Evolutionary conservation across 2,113 vertebrate species (phyloP), one percentile per base, ranked within the genome.

Genomic region (Athene noctua): DNA sequence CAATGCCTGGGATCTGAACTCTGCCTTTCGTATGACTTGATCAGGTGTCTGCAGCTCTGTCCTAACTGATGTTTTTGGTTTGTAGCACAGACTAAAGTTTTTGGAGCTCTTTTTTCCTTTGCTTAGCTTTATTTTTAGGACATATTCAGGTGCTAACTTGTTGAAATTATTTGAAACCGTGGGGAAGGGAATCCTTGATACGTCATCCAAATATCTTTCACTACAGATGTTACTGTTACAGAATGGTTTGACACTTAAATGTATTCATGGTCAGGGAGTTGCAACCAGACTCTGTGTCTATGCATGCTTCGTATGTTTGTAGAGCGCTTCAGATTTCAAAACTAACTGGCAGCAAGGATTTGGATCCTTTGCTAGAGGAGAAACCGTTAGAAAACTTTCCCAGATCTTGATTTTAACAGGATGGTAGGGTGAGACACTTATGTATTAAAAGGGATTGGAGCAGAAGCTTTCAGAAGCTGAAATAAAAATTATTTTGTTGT

Each of bases 21-120:
- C 30, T 90, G 15, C 38, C 9, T 88, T 95, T 91, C 73, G 86
- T 72, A 95, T 83, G 62, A 62, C 90, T 96, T 83, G 67, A 83
- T 92, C 4, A 18, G 59, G 42, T 71, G 51, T 23, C 74, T 71
- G 34, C 47, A 63, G 59, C 30, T 83, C 77, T 94, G 32, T n/a
- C 13, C 40, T 46, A 71, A n/a, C 38, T 68, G 19, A 13, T 9
- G 8, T 54, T 80, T 3, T 85, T 72, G 49, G 15, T 88, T 77
- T 13, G 12, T 51, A 92, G 38, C 46, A 59, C 13, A 22, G 38
- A 32, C 13, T 38, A 25, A 36, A 10, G 47, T 91, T 73, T 73
- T 51, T 62, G 54, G n/a, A 80, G n/a, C 40, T 74, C 12, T 52
- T 63, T 84, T 68, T 40, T 9, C 5, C 13, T 80, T 72, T 40